phyloP scores from a whole-genome alignment of 1,140 invertebrate species.

The Drosophila kohkoa region DNA sequence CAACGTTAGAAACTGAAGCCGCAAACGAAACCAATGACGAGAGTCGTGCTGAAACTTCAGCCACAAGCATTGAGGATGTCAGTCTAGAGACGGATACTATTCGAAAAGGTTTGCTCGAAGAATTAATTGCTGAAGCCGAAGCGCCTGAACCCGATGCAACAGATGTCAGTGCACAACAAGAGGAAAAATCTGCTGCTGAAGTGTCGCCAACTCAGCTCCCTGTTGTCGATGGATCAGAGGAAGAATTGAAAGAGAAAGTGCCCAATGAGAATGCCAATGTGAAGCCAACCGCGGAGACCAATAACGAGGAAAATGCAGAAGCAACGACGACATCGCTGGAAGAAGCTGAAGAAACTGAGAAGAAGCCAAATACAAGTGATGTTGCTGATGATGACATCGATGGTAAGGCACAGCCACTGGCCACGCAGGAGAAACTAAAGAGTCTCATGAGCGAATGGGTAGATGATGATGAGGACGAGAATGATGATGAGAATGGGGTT shows the following conservation, averaged over 20 bases:
- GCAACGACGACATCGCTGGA: conserved; percentile 11
- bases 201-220: conserved; percentile 29
- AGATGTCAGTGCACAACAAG: conserved; percentile 13
- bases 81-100: conserved; percentile 64
- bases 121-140: conserved; percentile 64
- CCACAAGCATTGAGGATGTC: conserved; percentile 52
- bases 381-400: conserved; percentile 24
- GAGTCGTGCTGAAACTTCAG: not conserved
- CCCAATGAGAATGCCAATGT: not conserved
- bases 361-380: conserved; percentile 47
- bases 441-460: conserved; percentile 83
- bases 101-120: conserved; percentile 63
- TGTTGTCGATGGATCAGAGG: conserved; percentile 12
- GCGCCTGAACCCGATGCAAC: conserved; percentile 23
- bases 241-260: conserved; percentile 16
- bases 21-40: not conserved
- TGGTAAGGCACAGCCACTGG: conserved; percentile 33
- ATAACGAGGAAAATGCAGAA: conserved; percentile 26
- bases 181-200: conserved; percentile 21
- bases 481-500: conserved; percentile 75
- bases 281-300: conserved; percentile 20
- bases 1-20: conserved; percentile 9
- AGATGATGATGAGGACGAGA: conserved; percentile 78
- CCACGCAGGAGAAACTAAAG: conserved; percentile 62
- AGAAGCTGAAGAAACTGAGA: conserved; percentile 11